A percentile compares a stretch with the other conserved stretches of the same genome.
Conservation (phyloP, 2,888 invertebrate genomes). For the Morpho helenor region DNA sequence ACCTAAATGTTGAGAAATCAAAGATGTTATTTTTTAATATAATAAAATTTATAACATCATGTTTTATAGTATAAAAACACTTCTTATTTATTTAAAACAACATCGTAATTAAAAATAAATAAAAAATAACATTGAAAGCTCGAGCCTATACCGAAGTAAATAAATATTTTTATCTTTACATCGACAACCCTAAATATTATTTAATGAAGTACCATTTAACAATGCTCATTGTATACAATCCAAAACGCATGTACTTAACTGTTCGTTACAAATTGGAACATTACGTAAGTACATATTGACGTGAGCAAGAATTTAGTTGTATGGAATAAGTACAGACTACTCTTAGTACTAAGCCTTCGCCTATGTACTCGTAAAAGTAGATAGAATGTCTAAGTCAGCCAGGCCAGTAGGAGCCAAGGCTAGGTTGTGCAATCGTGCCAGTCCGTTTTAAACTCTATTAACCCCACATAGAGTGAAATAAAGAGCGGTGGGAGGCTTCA, state of each 20-base stretch:
- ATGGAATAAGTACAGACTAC: conserved; percentile 47
- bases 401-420: conserved; percentile 78
- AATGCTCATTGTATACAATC: conserved; percentile 16
- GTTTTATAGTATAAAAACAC: no score
- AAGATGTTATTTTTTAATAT: no score
- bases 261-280: conserved; percentile 51
- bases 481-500: conserved; percentile 46
- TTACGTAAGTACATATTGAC: conserved; percentile 38
- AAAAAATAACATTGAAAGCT: no score
- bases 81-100: no score
- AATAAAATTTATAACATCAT: no score
- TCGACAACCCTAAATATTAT: conserved; percentile 3
- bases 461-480: conserved; percentile 34
- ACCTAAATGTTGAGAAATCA: no score
- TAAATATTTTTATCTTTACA: neutral
- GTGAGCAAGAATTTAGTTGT: conserved; percentile 38
- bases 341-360: conserved; percentile 66
- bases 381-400: conserved; percentile 80
- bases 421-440: conserved; percentile 51
- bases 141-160: no score
- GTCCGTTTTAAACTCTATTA: conserved; percentile 44
- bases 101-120: no score
- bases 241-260: conserved; percentile 47
- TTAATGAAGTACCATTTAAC: conserved; percentile 15
- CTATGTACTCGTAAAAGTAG: conserved; percentile 77